phyloP scores from a whole-genome alignment of 2,113 vertebrate genomes.

The Bettongia penicillata region DNA sequence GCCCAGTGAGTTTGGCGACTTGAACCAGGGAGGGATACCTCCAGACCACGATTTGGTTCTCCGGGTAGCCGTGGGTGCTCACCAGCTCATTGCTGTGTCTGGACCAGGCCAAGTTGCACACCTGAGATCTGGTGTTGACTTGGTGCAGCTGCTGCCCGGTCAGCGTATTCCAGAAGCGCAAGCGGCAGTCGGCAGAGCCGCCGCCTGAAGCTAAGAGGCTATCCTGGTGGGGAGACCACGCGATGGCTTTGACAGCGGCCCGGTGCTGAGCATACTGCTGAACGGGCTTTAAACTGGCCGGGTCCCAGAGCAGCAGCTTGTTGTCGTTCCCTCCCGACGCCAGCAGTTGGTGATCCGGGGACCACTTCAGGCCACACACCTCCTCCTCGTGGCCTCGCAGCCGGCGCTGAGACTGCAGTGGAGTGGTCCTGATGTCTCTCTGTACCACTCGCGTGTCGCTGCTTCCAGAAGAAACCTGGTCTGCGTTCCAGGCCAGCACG shows the following conservation, averaged over 20 bases:
- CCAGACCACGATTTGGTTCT: constrained; percentile 90
- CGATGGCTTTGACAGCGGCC: constrained; percentile 79
- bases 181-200: constrained; percentile 87
- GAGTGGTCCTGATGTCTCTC: constrained; percentile 84
- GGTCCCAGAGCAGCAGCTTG: constrained; percentile 89
- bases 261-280: constrained; percentile 89
- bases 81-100: constrained; percentile 90
- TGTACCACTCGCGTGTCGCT: constrained; percentile 88
- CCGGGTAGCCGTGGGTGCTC: constrained; percentile 89
- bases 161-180: constrained; percentile 89
- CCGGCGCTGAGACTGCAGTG: constrained; percentile 82
- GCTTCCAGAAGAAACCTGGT: constrained; percentile 89
- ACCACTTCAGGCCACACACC: constrained; percentile 89
- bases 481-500: constrained; percentile 88
- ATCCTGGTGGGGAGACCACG: too few relatives aligned
- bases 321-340: constrained; percentile 83
- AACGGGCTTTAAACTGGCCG: constrained; percentile 86
- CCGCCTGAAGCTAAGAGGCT: constrained; percentile 87
- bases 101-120: constrained; percentile 90
- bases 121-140: constrained; percentile 31
- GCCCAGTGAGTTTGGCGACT: too few relatives aligned
- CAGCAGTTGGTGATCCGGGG: constrained; percentile 86
- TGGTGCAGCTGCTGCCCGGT: constrained; percentile 76
- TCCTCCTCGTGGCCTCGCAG: constrained; percentile 88
- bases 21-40: constrained; percentile 84